Evolutionary conservation across 2,888 invertebrate genomes (phyloP).

Genomic region (Diabrotica balteata): DNA sequence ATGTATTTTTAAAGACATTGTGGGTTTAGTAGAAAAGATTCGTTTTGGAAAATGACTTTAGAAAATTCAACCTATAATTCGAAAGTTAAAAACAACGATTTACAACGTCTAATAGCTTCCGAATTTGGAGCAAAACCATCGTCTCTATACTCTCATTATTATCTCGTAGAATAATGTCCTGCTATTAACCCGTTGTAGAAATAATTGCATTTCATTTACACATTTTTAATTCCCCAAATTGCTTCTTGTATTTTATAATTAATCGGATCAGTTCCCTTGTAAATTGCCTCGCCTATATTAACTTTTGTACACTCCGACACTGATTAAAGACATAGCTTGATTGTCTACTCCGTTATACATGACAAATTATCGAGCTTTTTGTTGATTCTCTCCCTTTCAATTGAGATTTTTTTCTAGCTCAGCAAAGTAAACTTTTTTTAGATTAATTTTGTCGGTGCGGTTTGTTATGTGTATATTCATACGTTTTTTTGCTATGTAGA

Average conservation of each 20-base stretch:
- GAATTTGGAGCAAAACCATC: too few species aligned
- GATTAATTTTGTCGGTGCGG: conserved; percentile 9
- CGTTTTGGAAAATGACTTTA: too few species aligned
- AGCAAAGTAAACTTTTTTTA: conserved; percentile 15
- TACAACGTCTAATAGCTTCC: too few species aligned
- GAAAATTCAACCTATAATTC: too few species aligned
- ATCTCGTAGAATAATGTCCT: too few species aligned
- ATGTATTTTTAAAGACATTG: too few species aligned
- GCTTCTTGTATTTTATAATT: conserved; percentile 2
- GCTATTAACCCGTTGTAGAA: too few species aligned
- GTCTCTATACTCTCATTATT: too few species aligned
- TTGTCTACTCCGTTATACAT: conserved; percentile 27
- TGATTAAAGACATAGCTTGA: conserved; percentile 22
- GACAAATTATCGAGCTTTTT: conserved; percentile 29
- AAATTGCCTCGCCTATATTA: background rate
- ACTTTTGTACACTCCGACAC: background rate
- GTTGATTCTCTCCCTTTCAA: conserved; percentile 25
- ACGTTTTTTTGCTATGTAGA: background rate
- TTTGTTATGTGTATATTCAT: conserved; percentile 1
- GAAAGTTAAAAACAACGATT: too few species aligned
- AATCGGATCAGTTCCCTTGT: background rate
- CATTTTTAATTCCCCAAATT: background rate
- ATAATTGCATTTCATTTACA: too few species aligned
- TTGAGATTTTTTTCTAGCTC: conserved; percentile 9
- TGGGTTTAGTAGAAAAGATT: too few species aligned